These are phyloP conservation scores for Cephus pulcher DNA, from an alignment of 2,888 invertebrate species.

Conservation along the genomic window DNA sequence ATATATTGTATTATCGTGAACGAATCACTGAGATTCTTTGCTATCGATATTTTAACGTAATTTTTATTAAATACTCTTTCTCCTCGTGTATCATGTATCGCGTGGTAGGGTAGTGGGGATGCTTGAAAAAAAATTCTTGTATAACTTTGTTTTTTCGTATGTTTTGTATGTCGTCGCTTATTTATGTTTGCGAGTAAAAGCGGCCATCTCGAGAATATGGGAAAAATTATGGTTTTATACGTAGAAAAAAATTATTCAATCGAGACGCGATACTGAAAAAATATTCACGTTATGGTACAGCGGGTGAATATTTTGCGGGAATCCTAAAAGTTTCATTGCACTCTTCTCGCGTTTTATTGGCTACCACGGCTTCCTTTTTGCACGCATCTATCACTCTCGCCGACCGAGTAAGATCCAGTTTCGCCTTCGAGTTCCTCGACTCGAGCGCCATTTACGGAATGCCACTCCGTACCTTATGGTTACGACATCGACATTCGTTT, in stretches of 20 bases:
- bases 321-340: not conserved
- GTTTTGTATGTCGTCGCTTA: not conserved
- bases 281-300: not conserved
- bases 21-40: not conserved
- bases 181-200: not conserved
- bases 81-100: not conserved
- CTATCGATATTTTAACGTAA: not conserved
- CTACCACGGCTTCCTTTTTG: not conserved
- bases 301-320: slow-evolving; percentile 10
- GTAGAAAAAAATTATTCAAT: not conserved
- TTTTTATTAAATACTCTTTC: not conserved
- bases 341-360: not conserved
- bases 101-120: not conserved
- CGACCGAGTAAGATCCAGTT: slow-evolving; percentile 41
- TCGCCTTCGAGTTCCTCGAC: slow-evolving; percentile 23
- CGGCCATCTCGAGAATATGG: not conserved
- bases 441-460: slow-evolving; percentile 34
- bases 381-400: slow-evolving; percentile 40
- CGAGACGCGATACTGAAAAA: not conserved
- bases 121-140: not conserved
- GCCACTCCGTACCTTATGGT: not conserved
- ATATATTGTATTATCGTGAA: not conserved
- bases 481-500: slow-evolving; percentile 10
- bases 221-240: not conserved
- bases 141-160: not conserved